These are phyloP conservation scores for Lissonota sp. DNA, from an alignment of 2,888 invertebrate genomes.

Conservation along the genomic window DNA sequence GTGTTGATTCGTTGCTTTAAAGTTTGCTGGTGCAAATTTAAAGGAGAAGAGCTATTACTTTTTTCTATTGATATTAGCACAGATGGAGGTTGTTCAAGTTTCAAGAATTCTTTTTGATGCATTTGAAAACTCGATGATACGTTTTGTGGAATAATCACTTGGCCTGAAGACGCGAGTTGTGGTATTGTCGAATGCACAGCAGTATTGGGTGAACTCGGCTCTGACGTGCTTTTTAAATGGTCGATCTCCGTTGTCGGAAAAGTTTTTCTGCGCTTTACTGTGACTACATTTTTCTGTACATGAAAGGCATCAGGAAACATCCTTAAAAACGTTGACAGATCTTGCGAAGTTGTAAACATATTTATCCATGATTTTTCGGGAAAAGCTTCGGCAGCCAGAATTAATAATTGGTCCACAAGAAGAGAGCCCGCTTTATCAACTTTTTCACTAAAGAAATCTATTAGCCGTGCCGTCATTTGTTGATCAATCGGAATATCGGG, in stretches of 20 bases:
- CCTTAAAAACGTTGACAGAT: slow-evolving; percentile 95
- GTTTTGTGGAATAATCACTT: slow-evolving; percentile 20
- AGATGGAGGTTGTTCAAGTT: slow-evolving; percentile 63
- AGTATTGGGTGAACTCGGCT: slow-evolving; percentile 25
- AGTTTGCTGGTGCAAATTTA: slow-evolving; percentile 86
- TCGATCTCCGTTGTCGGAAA: slow-evolving; percentile 48
- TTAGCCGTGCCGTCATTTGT: slow-evolving; percentile 91
- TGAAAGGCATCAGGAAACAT: slow-evolving; percentile 97
- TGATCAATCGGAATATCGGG: slow-evolving; percentile 90
- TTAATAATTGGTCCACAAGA: slow-evolving; percentile 94
- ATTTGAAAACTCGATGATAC: slow-evolving; percentile 19
- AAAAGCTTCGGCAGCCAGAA: slow-evolving; percentile 90
- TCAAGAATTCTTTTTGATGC: slow-evolving; percentile 68
- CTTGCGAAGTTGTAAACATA: slow-evolving; percentile 95
- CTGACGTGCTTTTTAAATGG: slow-evolving; percentile 49
- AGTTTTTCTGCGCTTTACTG: slow-evolving; percentile 90
- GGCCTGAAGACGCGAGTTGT: slow-evolving; percentile 4
- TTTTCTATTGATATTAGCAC: slow-evolving; percentile 70
- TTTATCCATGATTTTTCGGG: slow-evolving; percentile 92
- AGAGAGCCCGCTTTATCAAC: slow-evolving; percentile 93
- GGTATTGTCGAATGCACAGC: background rate
- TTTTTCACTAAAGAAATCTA: slow-evolving; percentile 93
- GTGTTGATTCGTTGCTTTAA: slow-evolving; percentile 95
- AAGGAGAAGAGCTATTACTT: slow-evolving; percentile 76
- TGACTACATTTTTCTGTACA: slow-evolving; percentile 96